Conservation (phyloP, 2,888 invertebrate species). For the Entomobrya proxima region DNA sequence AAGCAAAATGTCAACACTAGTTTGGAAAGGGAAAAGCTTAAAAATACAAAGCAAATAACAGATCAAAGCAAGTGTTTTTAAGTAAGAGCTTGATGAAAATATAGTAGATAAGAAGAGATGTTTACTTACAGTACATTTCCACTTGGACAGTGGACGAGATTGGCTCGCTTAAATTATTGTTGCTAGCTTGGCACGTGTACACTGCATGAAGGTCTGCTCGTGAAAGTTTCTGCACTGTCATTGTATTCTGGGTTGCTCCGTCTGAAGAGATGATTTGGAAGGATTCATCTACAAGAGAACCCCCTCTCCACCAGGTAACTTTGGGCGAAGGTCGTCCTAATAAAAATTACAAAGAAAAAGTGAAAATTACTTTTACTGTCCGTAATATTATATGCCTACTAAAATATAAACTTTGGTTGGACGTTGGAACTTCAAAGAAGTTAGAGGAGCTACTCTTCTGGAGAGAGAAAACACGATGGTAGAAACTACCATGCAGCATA, state of each 20-base stretch:
- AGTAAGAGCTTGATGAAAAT: neutral
- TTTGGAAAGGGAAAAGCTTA: neutral
- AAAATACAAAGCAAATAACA: neutral
- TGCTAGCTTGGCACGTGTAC: conserved; percentile 85
- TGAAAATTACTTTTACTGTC: neutral
- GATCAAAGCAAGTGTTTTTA: conserved; percentile 13
- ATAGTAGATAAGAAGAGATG: neutral
- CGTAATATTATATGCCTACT: neutral
- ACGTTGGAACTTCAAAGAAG: neutral
- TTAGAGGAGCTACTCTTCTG: neutral
- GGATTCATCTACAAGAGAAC: conserved; percentile 81
- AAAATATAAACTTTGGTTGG: neutral
- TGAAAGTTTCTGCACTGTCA: conserved; percentile 80
- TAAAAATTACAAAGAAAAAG: conserved; percentile 73
- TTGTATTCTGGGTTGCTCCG: conserved; percentile 77
- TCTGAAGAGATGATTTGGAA: conserved; percentile 78
- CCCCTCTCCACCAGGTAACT: conserved; percentile 87
- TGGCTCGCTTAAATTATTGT: conserved; percentile 84
- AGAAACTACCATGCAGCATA: no score
- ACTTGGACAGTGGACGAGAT: conserved; percentile 83
- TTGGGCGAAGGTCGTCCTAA: conserved; percentile 85
- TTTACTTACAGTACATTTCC: conserved; percentile 82
- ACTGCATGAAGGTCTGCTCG: conserved; percentile 84
- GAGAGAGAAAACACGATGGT: no score
- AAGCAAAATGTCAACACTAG: neutral